Conservation (phyloP, 2,888 invertebrate species). For the Protula sp. region DNA sequence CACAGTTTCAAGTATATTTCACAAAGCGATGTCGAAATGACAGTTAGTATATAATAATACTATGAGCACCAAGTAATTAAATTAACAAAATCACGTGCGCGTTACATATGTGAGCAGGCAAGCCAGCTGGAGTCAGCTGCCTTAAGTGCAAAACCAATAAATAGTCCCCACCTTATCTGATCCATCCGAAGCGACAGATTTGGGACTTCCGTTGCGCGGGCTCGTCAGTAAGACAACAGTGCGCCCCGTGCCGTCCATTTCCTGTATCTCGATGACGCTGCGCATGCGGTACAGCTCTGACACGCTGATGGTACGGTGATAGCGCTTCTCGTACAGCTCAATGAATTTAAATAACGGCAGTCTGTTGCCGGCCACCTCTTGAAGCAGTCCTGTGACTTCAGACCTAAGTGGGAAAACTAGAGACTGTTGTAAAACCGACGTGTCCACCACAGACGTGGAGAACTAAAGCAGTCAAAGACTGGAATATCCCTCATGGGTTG, state of each 20-base stretch:
- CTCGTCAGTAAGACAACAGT: conserved; percentile 61
- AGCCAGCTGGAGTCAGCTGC: too few species aligned
- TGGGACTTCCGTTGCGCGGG: background rate
- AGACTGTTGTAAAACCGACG: too few species aligned
- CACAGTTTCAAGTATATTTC: too few species aligned
- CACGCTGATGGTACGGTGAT: conserved; percentile 59
- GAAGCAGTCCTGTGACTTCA: conserved; percentile 68
- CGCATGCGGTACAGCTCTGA: conserved; percentile 61
- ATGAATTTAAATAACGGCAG: conserved; percentile 76
- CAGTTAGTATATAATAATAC: too few species aligned
- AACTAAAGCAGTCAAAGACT: too few species aligned
- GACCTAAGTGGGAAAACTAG: conserved; percentile 54
- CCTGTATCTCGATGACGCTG: conserved; percentile 72
- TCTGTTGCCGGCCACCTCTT: conserved; percentile 69
- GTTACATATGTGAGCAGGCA: too few species aligned
- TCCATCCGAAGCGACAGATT: background rate
- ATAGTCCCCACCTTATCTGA: background rate
- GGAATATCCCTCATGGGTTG: too few species aligned
- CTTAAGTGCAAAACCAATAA: too few species aligned
- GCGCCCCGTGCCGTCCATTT: conserved; percentile 61
- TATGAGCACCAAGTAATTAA: too few species aligned
- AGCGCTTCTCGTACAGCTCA: conserved; percentile 74
- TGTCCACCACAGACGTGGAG: too few species aligned
- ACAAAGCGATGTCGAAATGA: too few species aligned
- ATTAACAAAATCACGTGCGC: too few species aligned